These are phyloP conservation scores for Thunnus albacares DNA, from an alignment of 2,797 vertebrate genomes.

Conservation along the genomic window DNA sequence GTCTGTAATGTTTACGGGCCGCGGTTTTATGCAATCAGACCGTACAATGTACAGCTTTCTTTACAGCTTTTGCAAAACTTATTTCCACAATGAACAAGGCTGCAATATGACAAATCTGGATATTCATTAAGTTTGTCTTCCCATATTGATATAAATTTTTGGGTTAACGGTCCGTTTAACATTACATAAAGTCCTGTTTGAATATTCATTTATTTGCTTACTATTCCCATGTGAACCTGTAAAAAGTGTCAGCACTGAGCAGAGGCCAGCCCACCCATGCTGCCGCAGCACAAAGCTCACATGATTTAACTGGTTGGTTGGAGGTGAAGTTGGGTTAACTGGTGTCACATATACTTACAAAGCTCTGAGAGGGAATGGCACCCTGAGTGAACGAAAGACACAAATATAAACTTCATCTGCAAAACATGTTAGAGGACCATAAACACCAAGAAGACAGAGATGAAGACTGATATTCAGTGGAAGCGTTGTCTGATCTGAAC, in stretches of 20 bases:
- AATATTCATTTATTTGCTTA: conserved; percentile 35
- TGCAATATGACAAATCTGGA: background rate
- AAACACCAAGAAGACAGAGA: conserved; percentile 17
- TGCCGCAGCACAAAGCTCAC: conserved; percentile 54
- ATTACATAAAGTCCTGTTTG: conserved; percentile 43
- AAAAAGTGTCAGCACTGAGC: conserved; percentile 47
- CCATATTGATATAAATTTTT: background rate
- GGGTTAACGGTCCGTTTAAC: background rate
- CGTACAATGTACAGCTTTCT: background rate
- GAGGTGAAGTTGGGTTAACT: conserved; percentile 25
- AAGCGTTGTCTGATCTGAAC: background rate
- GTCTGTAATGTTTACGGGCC: conserved; percentile 18
- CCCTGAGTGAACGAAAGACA: conserved; percentile 83
- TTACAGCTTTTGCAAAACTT: too few species aligned
- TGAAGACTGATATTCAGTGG: background rate
- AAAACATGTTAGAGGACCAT: conserved; percentile 14
- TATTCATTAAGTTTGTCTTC: background rate
- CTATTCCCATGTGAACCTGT: conserved; percentile 26
- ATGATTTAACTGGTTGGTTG: conserved; percentile 21
- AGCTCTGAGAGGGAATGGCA: conserved; percentile 83
- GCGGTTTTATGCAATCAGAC: background rate
- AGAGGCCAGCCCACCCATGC: conserved; percentile 50
- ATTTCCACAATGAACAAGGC: background rate
- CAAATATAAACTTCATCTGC: conserved; percentile 41
- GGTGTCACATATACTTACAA: conserved; percentile 84